Conservation (phyloP, 2,113 vertebrate genomes). For the Hyperopisus bebe region DNA sequence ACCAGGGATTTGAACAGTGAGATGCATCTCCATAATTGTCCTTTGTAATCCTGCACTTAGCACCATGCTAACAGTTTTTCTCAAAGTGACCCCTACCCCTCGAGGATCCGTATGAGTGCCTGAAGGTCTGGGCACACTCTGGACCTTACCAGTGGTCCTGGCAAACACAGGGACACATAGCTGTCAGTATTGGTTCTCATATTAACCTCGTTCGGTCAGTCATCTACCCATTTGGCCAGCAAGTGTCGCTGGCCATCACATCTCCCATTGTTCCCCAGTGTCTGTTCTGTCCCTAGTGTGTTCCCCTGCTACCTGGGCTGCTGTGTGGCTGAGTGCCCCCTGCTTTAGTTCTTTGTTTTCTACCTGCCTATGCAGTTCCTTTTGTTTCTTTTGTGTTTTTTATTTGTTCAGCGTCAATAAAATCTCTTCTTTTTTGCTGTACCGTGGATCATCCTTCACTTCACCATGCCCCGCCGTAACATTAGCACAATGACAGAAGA, state of each 20-base stretch:
- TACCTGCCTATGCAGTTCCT: neutral
- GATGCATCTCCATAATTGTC: neutral
- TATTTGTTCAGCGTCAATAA: neutral
- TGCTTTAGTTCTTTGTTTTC: neutral
- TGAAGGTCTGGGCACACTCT: neutral
- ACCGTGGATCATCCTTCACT: neutral
- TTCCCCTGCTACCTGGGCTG: too few relatives aligned
- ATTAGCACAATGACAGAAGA: neutral
- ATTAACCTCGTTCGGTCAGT: too few relatives aligned
- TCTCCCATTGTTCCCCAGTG: too few relatives aligned
- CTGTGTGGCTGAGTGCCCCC: neutral
- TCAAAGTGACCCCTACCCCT: neutral
- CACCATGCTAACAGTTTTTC: neutral
- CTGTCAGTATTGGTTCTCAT: neutral
- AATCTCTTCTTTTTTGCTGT: neutral
- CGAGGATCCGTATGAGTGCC: neutral
- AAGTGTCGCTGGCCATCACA: too few relatives aligned
- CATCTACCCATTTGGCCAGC: too few relatives aligned
- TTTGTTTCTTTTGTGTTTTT: neutral
- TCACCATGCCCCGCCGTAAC: neutral
- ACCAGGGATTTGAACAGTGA: neutral
- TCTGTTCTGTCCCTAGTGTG: too few relatives aligned
- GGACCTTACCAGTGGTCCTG: neutral
- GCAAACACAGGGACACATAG: neutral
- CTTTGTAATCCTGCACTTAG: neutral